Evolutionary conservation across 2,888 invertebrate species (phyloP).

Genomic region (Anaspis maculata): DNA sequence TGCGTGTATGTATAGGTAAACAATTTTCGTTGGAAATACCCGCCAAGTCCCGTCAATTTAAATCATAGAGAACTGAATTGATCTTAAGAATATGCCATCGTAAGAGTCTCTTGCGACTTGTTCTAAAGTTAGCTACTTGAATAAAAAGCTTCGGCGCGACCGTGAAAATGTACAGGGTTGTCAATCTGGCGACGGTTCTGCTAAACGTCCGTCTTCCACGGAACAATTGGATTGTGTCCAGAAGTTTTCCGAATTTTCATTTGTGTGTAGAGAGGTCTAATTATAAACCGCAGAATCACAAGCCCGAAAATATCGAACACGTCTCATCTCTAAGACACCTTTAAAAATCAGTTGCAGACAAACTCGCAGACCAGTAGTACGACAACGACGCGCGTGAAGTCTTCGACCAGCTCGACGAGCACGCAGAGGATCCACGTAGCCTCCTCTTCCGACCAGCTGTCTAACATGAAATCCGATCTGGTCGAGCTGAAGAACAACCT

Average conservation of each 20-base stretch:
- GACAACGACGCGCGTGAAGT: conserved; percentile 45
- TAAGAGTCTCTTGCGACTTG: too few relatives aligned
- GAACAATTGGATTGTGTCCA: conserved; percentile 12
- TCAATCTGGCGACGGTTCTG: too few relatives aligned
- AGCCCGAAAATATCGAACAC: conserved; percentile 25
- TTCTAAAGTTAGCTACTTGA: too few relatives aligned
- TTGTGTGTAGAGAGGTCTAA: too few relatives aligned
- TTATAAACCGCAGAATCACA: conserved; percentile 21
- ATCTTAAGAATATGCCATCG: too few relatives aligned
- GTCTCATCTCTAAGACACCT: conserved; percentile 21
- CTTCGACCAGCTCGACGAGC: conserved; percentile 42
- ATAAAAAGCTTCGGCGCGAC: too few relatives aligned
- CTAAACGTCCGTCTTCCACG: conserved; percentile 5
- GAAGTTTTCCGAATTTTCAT: too few relatives aligned
- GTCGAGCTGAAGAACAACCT: conserved; percentile 75
- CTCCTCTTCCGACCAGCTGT: conserved; percentile 56
- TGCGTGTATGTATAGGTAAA: too few relatives aligned
- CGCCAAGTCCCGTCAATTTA: too few relatives aligned
- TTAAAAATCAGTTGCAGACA: conserved; percentile 38
- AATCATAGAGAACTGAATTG: too few relatives aligned
- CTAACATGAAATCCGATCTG: conserved; percentile 72
- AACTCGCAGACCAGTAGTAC: conserved; percentile 54
- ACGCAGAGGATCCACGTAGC: conserved; percentile 28
- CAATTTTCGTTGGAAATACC: too few relatives aligned
- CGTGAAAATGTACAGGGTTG: too few relatives aligned